phyloP scores from a whole-genome alignment of 2,888 invertebrate species.

The Dryomyza anilis region DNA sequence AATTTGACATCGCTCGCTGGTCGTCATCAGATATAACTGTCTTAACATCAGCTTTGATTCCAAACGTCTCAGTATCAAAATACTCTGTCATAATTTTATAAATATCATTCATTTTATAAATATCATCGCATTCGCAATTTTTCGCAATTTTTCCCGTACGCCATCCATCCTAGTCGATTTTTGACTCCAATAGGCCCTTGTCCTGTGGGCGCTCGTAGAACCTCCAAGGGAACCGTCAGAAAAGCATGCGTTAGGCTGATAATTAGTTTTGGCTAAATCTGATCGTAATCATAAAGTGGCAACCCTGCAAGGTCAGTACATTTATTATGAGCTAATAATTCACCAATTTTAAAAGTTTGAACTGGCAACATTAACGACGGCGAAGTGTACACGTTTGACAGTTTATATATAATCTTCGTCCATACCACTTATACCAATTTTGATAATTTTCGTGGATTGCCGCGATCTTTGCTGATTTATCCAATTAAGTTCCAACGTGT shows the following conservation, averaged over 20 bases:
- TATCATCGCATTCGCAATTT: not conserved
- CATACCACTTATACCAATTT: not conserved
- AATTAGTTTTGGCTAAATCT: not conserved
- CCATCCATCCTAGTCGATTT: not conserved
- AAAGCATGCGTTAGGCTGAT: not conserved
- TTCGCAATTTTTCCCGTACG: not conserved
- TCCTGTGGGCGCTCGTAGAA: not conserved
- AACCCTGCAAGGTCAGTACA: too few species aligned
- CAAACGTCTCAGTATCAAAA: slow-evolving; percentile 25
- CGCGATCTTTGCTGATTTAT: not conserved
- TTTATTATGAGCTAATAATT: not conserved
- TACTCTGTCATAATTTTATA: not conserved
- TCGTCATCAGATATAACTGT: not conserved
- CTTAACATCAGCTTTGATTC: not conserved
- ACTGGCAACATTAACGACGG: not conserved
- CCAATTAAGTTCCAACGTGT: not conserved
- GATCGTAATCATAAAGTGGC: too few species aligned
- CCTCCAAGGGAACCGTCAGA: not conserved
- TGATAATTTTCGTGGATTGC: not conserved
- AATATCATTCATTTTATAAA: not conserved
- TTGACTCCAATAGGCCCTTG: not conserved
- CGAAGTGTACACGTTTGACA: too few species aligned
- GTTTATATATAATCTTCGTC: too few species aligned
- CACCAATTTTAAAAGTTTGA: slow-evolving; percentile 1
- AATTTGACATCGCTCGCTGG: slow-evolving; percentile 5